These are phyloP conservation scores for Oxyruncus cristatus DNA, from an alignment of 2,113 vertebrate genomes.

Conservation along the genomic window DNA sequence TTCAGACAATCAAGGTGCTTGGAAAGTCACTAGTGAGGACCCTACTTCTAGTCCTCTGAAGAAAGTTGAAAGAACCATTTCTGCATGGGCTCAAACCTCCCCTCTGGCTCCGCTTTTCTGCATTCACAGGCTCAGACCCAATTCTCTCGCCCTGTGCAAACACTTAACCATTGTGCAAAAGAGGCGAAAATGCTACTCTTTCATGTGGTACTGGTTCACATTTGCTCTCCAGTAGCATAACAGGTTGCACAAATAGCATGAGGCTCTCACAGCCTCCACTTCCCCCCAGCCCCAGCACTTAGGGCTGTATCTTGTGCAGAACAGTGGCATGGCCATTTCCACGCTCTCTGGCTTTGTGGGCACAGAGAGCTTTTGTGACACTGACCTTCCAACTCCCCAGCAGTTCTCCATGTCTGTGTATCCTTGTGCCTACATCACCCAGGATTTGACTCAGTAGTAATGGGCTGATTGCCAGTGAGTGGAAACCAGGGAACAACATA, in stretches of 20 bases:
- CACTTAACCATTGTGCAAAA: background rate
- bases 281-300: background rate
- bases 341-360: background rate
- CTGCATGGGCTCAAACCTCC: background rate
- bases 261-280: background rate
- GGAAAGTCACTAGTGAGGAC: background rate
- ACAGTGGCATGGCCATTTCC: accelerated
- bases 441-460: background rate
- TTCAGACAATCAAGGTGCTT: background rate
- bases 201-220: background rate
- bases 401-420: background rate
- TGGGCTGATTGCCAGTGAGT: background rate
- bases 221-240: background rate
- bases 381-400: background rate
- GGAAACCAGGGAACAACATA: background rate
- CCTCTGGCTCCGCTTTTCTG: background rate
- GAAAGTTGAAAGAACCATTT: background rate
- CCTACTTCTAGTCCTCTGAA: background rate
- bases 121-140: background rate
- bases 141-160: background rate
- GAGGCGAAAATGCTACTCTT: background rate
- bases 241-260: background rate
- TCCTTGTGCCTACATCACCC: background rate
- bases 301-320: background rate
- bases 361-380: background rate